Base-by-base conservation (phyloP, 2,113 vertebrate species). In the Seriola quinqueradiata region DNA sequence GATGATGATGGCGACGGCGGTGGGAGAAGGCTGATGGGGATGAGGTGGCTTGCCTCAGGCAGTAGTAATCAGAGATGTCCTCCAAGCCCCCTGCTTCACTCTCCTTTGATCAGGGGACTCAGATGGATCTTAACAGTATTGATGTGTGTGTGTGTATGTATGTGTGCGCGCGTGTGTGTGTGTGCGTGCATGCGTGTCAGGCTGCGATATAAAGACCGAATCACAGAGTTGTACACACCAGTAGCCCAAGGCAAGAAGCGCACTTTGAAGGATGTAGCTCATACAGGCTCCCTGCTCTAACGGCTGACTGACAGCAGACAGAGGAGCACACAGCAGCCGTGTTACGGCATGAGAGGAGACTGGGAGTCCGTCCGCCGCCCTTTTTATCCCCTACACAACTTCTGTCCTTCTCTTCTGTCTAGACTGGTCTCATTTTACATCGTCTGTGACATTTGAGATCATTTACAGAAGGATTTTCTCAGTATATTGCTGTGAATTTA, bases 61-160 rank as follows among this genome's bases (percentile, higher is more conserved):
- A 50, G 55, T 67, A 60, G 89, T 87, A 90, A 92, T 92, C 87
- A 88, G 68, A 81, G 69, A 80, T 89, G 82, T 85, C 86, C 76
- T 86, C 79, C 74, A 75, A 81, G 69, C 63, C 68, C 70, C 58
- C 52, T 76, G 78, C 84, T 84, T 84, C 79, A 67, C 72, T 80
- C 71, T 57, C 54, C 82, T 92, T 89, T 91, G 86, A 92, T 93
- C 86, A 87, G 78, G 57, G 70, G 67, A 74, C 80, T 79, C 86
- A 78, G 70, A 83, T 71, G 78, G 84, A 88, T 91, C 70, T 64
- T 78, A 84, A 83, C 70, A 65, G 70, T 77, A 44, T 57, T 67
- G 77, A 48, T 59, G 6, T 74, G 38, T 42, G 63, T 57, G n/a
- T 54, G 55, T 65, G 19, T 42, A n/a, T 59, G 75, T 28, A 32